Evolutionary conservation across 2,797 vertebrate species (phyloP).

Genomic region (Sebastes matsubarae): DNA sequence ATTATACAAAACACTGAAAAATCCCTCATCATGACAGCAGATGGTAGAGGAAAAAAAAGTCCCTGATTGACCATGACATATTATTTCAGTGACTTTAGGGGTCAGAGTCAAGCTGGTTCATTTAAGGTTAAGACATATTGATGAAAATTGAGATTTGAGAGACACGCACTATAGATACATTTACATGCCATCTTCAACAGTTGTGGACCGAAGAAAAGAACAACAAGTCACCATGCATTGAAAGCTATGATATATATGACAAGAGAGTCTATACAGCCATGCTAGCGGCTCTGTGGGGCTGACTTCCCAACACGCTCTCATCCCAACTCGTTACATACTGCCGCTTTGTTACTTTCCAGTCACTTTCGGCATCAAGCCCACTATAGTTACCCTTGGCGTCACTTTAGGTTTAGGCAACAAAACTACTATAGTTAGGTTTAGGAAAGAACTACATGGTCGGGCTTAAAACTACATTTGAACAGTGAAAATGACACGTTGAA

Average conservation of each 20-base stretch:
- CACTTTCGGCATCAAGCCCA: too few species aligned
- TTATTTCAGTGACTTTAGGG: background rate
- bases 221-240: background rate
- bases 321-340: background rate
- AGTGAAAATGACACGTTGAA: too few species aligned
- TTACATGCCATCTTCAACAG: background rate
- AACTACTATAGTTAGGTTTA: too few species aligned
- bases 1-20: slow-evolving; percentile 19
- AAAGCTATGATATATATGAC: background rate
- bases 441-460: too few species aligned
- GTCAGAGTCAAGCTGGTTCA: background rate
- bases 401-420: too few species aligned
- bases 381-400: too few species aligned
- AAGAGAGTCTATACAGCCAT: background rate
- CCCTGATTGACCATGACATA: background rate
- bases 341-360: background rate
- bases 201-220: background rate
- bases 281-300: background rate
- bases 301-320: background rate
- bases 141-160: background rate
- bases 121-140: background rate
- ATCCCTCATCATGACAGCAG: slow-evolving; percentile 3
- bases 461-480: too few species aligned
- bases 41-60: background rate
- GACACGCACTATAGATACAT: background rate